A percentile compares a stretch with the other conserved stretches of the same genome.
Evolutionary conservation across 2,797 vertebrate species (phyloP).

Genomic region (Sitta carolinensis): DNA sequence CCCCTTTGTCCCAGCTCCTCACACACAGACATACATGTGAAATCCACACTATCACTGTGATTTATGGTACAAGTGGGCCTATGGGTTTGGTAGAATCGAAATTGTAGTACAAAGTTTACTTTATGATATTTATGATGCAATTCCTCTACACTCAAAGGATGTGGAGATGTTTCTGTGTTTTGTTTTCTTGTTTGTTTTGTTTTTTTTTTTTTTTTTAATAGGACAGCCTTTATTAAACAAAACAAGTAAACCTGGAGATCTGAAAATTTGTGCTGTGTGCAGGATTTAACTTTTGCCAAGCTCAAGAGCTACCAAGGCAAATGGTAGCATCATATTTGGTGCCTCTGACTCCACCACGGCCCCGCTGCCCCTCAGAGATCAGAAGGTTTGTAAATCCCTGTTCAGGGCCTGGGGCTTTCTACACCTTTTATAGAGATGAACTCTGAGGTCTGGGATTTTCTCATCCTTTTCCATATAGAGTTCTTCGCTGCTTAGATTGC

Average conservation of each 20-base stretch:
- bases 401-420: neutral
- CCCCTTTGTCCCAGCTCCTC: neutral
- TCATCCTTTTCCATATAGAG: slow-evolving; percentile 13
- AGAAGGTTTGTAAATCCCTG: neutral
- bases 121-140: neutral
- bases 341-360: neutral
- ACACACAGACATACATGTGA: neutral
- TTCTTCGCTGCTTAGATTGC: neutral
- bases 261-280: neutral
- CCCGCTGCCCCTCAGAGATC: neutral
- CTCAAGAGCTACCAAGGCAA: neutral
- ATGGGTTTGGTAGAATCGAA: neutral
- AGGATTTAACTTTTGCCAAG: neutral
- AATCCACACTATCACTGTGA: neutral
- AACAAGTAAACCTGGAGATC: neutral
- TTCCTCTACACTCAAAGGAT: neutral
- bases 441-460: neutral
- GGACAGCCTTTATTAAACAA: neutral
- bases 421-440: slow-evolving; percentile 32
- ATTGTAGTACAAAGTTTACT: neutral
- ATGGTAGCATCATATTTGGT: fast-evolving
- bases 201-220: neutral
- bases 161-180: too few species aligned
- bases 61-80: neutral
- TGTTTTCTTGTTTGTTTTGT: neutral